A percentile compares a stretch with the other conserved stretches of the same genome.
phyloP scores from a whole-genome alignment of 1,140 invertebrate genomes.

The Littorina saxatilis region DNA sequence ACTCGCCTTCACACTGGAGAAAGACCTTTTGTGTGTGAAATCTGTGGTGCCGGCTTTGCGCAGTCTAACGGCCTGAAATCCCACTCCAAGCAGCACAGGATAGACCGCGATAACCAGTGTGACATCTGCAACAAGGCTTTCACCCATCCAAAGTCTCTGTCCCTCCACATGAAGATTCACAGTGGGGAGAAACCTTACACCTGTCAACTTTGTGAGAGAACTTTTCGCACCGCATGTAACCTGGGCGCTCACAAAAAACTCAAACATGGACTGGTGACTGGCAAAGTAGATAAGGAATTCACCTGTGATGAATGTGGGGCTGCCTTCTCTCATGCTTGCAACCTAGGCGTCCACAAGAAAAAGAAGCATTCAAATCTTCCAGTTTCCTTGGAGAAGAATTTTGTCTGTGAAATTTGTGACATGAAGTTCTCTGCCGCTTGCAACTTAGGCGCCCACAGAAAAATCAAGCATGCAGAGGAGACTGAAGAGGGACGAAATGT shows the following conservation, averaged over 20 bases:
- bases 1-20: constrained; percentile 96
- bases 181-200: constrained; percentile 23
- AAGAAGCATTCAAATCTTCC: constrained; percentile 19
- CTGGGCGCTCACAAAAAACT: constrained; percentile 29
- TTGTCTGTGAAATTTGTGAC: constrained; percentile 30
- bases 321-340: constrained; percentile 33
- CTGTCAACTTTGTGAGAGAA: constrained; percentile 30
- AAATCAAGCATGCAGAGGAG: constrained; percentile 38
- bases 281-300: neutral
- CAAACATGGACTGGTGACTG: constrained; percentile 16
- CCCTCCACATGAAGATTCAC: constrained; percentile 24
- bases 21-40: constrained; percentile 97
- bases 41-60: constrained; percentile 97
- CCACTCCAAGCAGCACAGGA: constrained; percentile 97
- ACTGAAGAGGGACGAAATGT: constrained; percentile 13
- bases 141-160: constrained; percentile 9
- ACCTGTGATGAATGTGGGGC: constrained; percentile 36
- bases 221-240: constrained; percentile 16
- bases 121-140: constrained; percentile 82
- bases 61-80: constrained; percentile 95
- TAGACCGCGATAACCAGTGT: constrained; percentile 95
- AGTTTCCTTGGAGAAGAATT: constrained; percentile 20
- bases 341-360: constrained; percentile 31
- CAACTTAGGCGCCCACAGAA: constrained; percentile 34
- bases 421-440: constrained; percentile 30